Conservation (phyloP, 2,797 vertebrate species). For the Gadopsis bispinosus region DNA sequence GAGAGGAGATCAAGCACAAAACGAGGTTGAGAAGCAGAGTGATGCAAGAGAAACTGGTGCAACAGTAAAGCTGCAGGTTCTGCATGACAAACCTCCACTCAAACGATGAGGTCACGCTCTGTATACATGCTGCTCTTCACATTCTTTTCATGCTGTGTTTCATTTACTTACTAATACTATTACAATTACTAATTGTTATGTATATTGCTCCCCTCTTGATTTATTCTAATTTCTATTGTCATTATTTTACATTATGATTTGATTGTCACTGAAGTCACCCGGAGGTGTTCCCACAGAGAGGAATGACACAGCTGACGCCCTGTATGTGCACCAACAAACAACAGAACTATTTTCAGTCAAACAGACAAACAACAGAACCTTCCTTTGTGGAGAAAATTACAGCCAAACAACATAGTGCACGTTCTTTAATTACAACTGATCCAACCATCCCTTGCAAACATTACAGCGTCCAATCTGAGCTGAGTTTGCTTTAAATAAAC, state of each 20-base stretch:
- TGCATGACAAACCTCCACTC: constrained; percentile 38
- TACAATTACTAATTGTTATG: background rate
- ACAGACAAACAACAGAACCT: constrained; percentile 31
- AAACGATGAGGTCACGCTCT: constrained; percentile 54
- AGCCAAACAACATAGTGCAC: constrained; percentile 33
- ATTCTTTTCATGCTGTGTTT: background rate
- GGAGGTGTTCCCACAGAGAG: background rate
- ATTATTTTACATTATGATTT: constrained; percentile 1
- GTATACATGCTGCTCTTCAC: background rate
- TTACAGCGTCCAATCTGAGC: constrained; percentile 12
- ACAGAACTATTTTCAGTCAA: constrained; percentile 19
- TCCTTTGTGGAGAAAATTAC: constrained; percentile 40
- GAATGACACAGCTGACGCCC: background rate
- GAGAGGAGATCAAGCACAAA: constrained; percentile 7
- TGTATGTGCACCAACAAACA: constrained; percentile 18
- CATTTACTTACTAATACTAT: background rate
- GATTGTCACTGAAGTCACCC: background rate
- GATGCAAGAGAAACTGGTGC: constrained; percentile 68
- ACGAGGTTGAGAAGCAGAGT: constrained; percentile 38
- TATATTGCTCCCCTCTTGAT: background rate
- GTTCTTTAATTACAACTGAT: constrained; percentile 52
- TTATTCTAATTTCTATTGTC: background rate
- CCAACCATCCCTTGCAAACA: constrained; percentile 32
- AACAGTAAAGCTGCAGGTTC: constrained; percentile 64
- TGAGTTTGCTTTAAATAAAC: constrained; percentile 44